Percentiles rank a stretch among this genome's conserved stretches.
Conservation (phyloP, 2,113 vertebrate genomes). For the Pitta sordida region DNA sequence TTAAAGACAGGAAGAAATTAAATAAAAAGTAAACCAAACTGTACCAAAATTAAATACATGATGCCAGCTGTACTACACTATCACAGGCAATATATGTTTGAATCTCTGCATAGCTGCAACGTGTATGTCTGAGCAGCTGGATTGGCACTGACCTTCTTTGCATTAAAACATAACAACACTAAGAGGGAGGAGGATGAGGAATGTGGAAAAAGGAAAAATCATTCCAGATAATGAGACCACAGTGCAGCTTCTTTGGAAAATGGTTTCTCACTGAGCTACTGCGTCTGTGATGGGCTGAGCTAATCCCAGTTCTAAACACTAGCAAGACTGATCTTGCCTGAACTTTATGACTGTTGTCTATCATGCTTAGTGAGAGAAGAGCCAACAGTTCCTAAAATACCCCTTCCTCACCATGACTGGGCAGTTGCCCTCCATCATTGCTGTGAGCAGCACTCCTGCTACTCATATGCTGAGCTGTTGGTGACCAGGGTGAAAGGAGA, state of each 20-base stretch:
- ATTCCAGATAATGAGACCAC: background rate
- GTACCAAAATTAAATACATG: background rate
- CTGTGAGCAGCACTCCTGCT: background rate
- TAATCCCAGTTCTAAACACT: background rate
- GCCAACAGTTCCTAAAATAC: background rate
- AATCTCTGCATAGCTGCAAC: background rate
- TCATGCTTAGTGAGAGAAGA: background rate
- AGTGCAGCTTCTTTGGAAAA: constrained; percentile 6
- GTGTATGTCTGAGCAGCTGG: background rate
- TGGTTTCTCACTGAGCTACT: background rate
- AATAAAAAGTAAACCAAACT: background rate
- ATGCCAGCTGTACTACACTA: background rate
- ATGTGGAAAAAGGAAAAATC: accelerated
- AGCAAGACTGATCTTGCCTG: background rate
- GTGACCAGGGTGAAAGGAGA: accelerated
- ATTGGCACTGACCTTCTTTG: background rate
- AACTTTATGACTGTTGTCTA: background rate
- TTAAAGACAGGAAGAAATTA: background rate
- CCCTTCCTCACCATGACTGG: accelerated
- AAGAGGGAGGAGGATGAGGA: accelerated
- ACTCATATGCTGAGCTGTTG: accelerated
- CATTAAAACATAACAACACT: background rate
- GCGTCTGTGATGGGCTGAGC: background rate
- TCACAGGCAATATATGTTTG: background rate
- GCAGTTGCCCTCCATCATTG: background rate